Base-by-base conservation (phyloP, 2,113 vertebrate genomes). In the Charadrius vociferus region DNA sequence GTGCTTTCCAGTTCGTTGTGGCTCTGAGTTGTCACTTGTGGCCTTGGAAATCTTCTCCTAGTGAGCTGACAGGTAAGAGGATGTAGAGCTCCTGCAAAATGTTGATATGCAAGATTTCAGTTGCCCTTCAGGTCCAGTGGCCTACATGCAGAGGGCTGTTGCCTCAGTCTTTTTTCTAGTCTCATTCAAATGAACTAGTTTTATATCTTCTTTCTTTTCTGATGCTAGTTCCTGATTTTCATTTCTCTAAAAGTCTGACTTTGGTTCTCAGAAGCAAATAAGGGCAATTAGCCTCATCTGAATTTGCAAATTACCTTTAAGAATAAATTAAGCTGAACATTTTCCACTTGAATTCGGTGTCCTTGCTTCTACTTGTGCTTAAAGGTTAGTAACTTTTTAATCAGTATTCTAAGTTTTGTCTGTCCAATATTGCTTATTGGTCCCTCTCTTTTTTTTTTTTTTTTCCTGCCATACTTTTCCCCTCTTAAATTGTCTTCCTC, bases 181-280 rank as follows among this genome's bases (percentile, higher is more conserved):
- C 23, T 85, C 15, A 65, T 72, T 90, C 53, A 96, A 88, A 96
- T 68, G 6, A 72, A 49, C 21, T 62, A 1, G 47, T 75, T 85
- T 68, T 89, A 2, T 56, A 20, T 43, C 70, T 96, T 95, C 90
- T 66, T 58, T n/a, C n/a, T 86, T 78, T 95, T 93, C 34, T 85
- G 27, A 36, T 87, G 52, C n/a, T 36, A n/a, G 65, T 97, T 97
- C 86, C 82, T 32, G 24, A 81, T 94, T 96, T 58, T 94, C 30
- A 65, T 91, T 97, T 95, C 96, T 87, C 78, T 61, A 39, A 68
- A 89, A 72, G 66, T 65, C 36, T 77, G 24, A 1, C 21, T 91
- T 90, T 23, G 45, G 34, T 62, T 94, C 37, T 93, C 53, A 39
- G 30, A 94, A 91, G 55, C 70, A 95, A 95, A 93, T 23, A 20